These are phyloP conservation scores for Molothrus aeneus DNA, from an alignment of 2,797 vertebrate genomes.

Conservation along the genomic window DNA sequence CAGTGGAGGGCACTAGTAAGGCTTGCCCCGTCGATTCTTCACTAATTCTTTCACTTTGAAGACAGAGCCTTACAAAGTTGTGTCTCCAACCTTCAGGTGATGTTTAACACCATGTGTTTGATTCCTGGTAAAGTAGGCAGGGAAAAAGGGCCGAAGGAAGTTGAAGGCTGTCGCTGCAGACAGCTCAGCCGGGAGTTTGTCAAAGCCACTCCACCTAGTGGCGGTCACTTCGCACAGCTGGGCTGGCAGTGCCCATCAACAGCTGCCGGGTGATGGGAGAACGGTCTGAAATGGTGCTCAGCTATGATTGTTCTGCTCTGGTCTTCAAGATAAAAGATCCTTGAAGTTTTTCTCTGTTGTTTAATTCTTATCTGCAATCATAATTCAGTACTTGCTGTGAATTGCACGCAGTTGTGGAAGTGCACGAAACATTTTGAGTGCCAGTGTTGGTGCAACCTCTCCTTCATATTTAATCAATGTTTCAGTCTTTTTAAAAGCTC, in stretches of 20 bases:
- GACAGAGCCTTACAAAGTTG: not conserved
- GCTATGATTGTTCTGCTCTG: not conserved
- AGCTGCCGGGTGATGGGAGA: not conserved
- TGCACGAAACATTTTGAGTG: not conserved
- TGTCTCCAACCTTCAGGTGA: not conserved
- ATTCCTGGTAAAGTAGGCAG: not conserved
- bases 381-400: not conserved
- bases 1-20: not conserved
- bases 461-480: not conserved
- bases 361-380: not conserved
- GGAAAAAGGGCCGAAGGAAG: not conserved
- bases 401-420: not conserved
- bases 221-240: constrained; percentile 53
- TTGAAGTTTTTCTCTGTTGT: not conserved
- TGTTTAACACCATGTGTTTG: not conserved
- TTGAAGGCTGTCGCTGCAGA: not conserved
- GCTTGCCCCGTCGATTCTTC: not conserved
- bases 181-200: not conserved
- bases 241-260: not conserved
- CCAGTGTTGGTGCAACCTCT: fast-evolving
- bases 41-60: constrained; percentile 3
- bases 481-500: not conserved
- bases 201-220: constrained; percentile 72
- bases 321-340: not conserved
- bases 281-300: not conserved